Evolutionary conservation across 1,140 invertebrate genomes (phyloP), one percentile per base, ranked within the genome.

Genomic region (Drosophila truncata): DNA sequence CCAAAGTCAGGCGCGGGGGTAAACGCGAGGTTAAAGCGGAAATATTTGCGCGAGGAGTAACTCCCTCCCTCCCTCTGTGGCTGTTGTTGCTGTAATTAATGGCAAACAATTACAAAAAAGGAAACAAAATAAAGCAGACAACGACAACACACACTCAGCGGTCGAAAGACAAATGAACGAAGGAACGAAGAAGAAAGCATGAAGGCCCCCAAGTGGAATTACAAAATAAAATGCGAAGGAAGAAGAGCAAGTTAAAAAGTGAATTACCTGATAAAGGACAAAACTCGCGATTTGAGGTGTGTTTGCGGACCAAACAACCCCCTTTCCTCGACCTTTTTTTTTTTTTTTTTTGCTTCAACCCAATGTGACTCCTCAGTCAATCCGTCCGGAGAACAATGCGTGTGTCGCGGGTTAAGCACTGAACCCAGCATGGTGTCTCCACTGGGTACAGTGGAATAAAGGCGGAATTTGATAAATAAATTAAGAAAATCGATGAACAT

Each of bases 251-350:
- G 87, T 87, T 87, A 78, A 91, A 91, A 86, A 82, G 87, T 86
- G 72, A 91, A 91, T 90, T 90, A 91, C 82, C 82, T 78, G 79
- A 91, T 91, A 91, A 90, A 90, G 85, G 86, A 91, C 85, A 90
- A 90, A 85, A 85, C 59, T 66, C 78, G 85, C 82, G 85, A 91
- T 85, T 91, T 86, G 86, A 88, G 85, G 85, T 91, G 85, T 88
- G 84, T 90, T 88, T 84, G 63, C 57, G 49, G 37, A 33, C 64
- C 60, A 18, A 37, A 27, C 55, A 18, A 25, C 39, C 18, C 20
- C 20, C 41, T n/a, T 23, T 1, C 4, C 46, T 11, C 18, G 41
- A 14, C 37, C 16, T 7, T 14, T 20, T n/a, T 14, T 18, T 16
- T 9, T 25, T 37, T 2, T 25, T 18, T 16, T 9, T 25, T 37